A percentile compares a stretch with the other conserved stretches of the same genome.
Evolutionary conservation across 2,888 invertebrate genomes (phyloP).

Genomic region (Serrognathus titanus): DNA sequence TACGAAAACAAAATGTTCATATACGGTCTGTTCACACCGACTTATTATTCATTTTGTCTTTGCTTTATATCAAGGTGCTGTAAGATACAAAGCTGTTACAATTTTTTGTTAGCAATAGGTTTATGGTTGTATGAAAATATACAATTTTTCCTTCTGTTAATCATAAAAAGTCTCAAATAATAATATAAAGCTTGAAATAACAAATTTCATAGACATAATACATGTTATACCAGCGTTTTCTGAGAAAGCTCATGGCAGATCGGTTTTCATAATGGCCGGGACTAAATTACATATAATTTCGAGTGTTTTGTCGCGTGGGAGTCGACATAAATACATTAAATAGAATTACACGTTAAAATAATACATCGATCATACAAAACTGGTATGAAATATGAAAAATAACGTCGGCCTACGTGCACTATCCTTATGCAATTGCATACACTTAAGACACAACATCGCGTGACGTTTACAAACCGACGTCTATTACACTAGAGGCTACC

Average conservation of each 20-base stretch:
- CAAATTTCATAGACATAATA: too few relatives aligned
- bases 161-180: too few relatives aligned
- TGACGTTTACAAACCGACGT: background rate
- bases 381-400: background rate
- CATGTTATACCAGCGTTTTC: too few relatives aligned
- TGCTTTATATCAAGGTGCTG: too few relatives aligned
- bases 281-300: background rate
- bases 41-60: too few relatives aligned
- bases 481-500: background rate
- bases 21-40: background rate
- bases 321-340: background rate
- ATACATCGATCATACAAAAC: conserved; percentile 1
- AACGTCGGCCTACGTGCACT: background rate
- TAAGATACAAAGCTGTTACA: too few relatives aligned
- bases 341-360: conserved; percentile 1
- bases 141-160: too few relatives aligned
- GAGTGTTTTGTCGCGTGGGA: background rate
- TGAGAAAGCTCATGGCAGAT: too few relatives aligned
- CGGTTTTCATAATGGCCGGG: too few relatives aligned
- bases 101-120: too few relatives aligned
- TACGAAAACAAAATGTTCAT: background rate
- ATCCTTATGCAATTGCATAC: background rate
- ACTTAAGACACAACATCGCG: background rate
- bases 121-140: too few relatives aligned
- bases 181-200: too few relatives aligned